phyloP scores from a whole-genome alignment of 2,888 invertebrate genomes.

The Drosophila subsilvestris region DNA sequence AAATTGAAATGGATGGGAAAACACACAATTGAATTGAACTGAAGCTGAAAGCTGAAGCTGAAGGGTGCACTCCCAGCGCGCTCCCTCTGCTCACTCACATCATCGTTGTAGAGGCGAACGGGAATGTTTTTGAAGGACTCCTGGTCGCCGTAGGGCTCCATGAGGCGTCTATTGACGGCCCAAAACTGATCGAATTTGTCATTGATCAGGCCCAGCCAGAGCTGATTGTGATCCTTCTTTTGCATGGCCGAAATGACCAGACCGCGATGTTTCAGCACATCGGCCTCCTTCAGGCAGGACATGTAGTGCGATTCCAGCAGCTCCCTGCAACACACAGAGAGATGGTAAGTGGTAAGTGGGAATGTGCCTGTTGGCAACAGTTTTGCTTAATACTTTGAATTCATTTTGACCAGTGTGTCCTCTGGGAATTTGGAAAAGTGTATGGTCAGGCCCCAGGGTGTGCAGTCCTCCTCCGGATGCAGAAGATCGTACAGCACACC shows the following conservation, averaged over 20 bases:
- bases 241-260: conserved; percentile 96
- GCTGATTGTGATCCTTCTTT: conserved; percentile 97
- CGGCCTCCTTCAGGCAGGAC: conserved; percentile 98
- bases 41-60: not conserved
- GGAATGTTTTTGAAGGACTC: conserved; percentile 96
- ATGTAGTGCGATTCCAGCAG: conserved; percentile 97
- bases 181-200: conserved; percentile 99
- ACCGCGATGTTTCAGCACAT: conserved; percentile 97
- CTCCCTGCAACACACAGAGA: conserved; percentile 86
- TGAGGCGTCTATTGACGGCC: conserved; percentile 97
- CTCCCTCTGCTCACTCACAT: conserved; percentile 81
- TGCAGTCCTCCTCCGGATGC: conserved; percentile 87
- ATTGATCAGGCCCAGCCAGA: conserved; percentile 97
- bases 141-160: conserved; percentile 93
- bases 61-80: not conserved
- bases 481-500: conserved; percentile 96
- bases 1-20: conserved; percentile 2
- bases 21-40: not conserved
- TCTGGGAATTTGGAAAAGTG: conserved; percentile 98
- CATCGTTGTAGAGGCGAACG: conserved; percentile 91
- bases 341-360: not conserved
- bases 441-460: conserved; percentile 97
- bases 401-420: conserved; percentile 93
- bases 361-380: too few relatives aligned
- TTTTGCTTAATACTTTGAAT: conserved; percentile 87